Conservation (phyloP, 1,140 invertebrate species). For the Pseudobourletiella spinata region DNA sequence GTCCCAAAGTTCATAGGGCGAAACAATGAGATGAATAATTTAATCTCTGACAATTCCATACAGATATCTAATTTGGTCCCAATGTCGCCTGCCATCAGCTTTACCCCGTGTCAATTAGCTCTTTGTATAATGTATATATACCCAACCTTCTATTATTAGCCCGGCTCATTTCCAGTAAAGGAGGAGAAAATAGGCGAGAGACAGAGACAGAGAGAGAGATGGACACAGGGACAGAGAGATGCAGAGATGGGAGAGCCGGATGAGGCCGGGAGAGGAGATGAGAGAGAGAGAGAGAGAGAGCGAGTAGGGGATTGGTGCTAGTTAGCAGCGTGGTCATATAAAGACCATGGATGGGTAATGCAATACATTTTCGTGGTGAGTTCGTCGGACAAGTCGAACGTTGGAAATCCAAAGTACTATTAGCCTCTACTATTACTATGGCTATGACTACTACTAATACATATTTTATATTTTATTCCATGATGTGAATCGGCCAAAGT, state of each 20-base stretch:
- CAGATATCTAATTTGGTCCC: conserved; percentile 6
- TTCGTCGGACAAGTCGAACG: too few relatives aligned
- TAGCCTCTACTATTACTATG: too few relatives aligned
- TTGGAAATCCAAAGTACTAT: too few relatives aligned
- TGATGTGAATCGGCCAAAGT: not conserved
- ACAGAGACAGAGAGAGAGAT: not conserved
- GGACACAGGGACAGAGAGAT: too few relatives aligned
- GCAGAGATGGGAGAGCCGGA: not conserved
- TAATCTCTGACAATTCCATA: conserved; percentile 9
- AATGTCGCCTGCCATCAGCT: conserved; percentile 8
- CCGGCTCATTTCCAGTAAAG: not conserved
- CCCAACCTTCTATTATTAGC: conserved; percentile 4
- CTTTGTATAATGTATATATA: not conserved
- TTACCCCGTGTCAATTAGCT: conserved; percentile 10
- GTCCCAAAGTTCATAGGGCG: conserved; percentile 6
- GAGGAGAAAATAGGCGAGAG: not conserved
- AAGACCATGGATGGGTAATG: too few relatives aligned
- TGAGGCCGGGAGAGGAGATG: not conserved
- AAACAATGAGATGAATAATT: conserved; percentile 9
- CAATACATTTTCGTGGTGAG: too few relatives aligned
- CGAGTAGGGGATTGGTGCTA: too few relatives aligned
- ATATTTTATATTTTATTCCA: not conserved
- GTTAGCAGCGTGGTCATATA: too few relatives aligned
- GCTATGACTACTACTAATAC: too few relatives aligned
- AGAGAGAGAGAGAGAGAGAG: not conserved